Percentiles rank a stretch among this genome's conserved stretches.
These are phyloP conservation scores for Colletes gigas DNA, from an alignment of 1,140 invertebrate species.

Conservation along the genomic window DNA sequence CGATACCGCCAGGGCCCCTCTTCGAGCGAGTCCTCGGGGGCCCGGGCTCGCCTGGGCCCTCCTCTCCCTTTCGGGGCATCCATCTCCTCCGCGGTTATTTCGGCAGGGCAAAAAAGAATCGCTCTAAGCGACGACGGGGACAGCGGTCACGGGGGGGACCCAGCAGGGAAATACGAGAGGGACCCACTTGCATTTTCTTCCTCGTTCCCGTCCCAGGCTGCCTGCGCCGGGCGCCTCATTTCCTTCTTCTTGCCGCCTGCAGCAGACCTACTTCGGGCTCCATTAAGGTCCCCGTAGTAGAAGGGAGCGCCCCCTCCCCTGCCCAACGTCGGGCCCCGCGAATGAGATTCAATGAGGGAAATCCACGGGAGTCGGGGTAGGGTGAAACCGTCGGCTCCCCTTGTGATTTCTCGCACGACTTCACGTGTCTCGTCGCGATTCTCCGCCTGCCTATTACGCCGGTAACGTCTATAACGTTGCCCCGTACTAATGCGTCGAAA, in stretches of 20 bases:
- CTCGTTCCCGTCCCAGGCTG: constrained; percentile 13
- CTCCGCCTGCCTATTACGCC: constrained; percentile 5
- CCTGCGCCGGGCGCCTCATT: background rate
- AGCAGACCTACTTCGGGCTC: constrained; percentile 72
- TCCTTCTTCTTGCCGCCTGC: constrained; percentile 14
- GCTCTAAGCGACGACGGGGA: too few species aligned
- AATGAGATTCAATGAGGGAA: constrained; percentile 59
- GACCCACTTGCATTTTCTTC: constrained; percentile 50
- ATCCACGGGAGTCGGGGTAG: constrained; percentile 45
- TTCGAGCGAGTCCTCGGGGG: constrained; percentile 14
- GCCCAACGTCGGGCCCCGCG: background rate
- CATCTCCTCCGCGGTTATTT: constrained; percentile 58
- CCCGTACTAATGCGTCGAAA: too few species aligned
- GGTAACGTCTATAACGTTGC: too few species aligned
- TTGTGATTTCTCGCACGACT: constrained; percentile 72
- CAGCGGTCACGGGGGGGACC: background rate
- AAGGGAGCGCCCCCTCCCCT: constrained; percentile 20
- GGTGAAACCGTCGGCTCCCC: constrained; percentile 35
- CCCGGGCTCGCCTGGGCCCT: background rate
- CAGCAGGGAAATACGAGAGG: background rate
- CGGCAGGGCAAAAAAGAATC: constrained; percentile 55
- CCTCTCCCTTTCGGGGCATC: constrained; percentile 42
- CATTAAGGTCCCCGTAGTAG: constrained; percentile 67
- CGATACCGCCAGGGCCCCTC: background rate
- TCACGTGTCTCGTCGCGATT: constrained; percentile 45